Evolutionary conservation across 2,888 invertebrate genomes (phyloP).

Genomic region (Ceramica pisi): DNA sequence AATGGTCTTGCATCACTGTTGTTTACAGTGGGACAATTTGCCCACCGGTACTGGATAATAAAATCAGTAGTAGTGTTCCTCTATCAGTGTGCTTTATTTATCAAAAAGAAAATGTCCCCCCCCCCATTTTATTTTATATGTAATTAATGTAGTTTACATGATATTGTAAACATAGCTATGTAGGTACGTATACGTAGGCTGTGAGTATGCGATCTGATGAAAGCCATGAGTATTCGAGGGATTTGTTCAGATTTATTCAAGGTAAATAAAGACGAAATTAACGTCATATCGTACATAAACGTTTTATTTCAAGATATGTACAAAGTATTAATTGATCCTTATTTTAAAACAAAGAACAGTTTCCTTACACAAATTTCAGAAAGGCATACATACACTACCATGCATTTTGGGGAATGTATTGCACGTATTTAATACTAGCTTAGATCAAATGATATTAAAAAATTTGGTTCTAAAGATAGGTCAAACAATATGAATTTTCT

Average conservation of each 20-base stretch:
- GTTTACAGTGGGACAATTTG: too few species aligned
- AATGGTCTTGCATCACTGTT: too few species aligned
- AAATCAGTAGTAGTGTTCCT: too few species aligned
- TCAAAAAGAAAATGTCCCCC: too few species aligned
- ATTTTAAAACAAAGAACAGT: conserved; percentile 57
- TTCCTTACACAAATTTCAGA: conserved; percentile 56
- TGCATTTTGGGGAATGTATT: conserved; percentile 84
- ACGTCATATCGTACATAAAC: conserved; percentile 59
- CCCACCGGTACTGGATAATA: too few species aligned
- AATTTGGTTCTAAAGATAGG: conserved; percentile 12
- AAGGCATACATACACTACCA: conserved; percentile 67
- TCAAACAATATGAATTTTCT: conserved; percentile 28
- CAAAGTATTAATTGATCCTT: conserved; percentile 59
- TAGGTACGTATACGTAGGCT: too few species aligned
- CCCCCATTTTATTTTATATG: too few species aligned
- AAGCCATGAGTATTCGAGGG: too few species aligned
- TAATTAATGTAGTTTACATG: too few species aligned
- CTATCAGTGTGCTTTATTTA: too few species aligned
- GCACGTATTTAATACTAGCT: conserved; percentile 68
- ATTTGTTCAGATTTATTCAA: neutral
- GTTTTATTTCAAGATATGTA: conserved; percentile 66
- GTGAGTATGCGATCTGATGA: neutral
- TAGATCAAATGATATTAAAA: conserved; percentile 22
- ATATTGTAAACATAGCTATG: too few species aligned
- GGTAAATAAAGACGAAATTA: conserved; percentile 28